Evolutionary conservation across 2,113 vertebrate species (phyloP).

Genomic region (Rostratula benghalensis): DNA sequence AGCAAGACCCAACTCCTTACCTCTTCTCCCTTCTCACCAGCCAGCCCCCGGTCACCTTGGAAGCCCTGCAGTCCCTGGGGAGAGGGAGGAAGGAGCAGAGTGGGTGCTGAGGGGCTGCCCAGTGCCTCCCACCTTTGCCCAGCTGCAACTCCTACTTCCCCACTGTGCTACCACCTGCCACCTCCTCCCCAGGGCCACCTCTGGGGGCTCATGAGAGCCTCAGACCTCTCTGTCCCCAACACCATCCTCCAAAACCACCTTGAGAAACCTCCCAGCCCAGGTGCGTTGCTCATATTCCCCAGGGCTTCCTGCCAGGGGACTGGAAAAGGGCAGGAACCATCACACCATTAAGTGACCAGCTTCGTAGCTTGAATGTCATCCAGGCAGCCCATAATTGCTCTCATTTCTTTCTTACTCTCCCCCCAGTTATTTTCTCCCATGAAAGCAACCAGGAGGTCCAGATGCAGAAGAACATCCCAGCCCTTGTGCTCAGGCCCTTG

Average conservation of each 20-base stretch:
- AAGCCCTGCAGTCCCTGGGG: conserved; percentile 83
- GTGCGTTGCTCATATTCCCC: fast-evolving
- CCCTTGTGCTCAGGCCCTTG: fast-evolving
- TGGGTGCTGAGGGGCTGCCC: neutral
- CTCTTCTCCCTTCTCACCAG: conserved; percentile 87
- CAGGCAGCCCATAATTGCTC: neutral
- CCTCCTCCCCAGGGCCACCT: neutral
- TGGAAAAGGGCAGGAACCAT: neutral
- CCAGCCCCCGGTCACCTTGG: conserved; percentile 80
- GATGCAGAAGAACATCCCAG: neutral
- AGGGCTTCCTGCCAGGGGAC: neutral
- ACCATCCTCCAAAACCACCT: neutral
- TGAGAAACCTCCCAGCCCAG: neutral
- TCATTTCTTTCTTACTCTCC: neutral
- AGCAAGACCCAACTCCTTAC: conserved; percentile 62
- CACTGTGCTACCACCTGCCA: fast-evolving
- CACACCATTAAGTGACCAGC: neutral
- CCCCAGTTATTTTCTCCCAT: neutral
- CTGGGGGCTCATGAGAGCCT: neutral
- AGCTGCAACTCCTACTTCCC: neutral
- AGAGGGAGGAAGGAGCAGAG: neutral
- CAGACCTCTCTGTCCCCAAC: neutral
- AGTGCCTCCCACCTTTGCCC: neutral
- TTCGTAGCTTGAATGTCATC: neutral
- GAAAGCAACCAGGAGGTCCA: neutral